Evolutionary conservation across 2,797 vertebrate genomes (phyloP).

Genomic region (Lacerta bilineata): DNA sequence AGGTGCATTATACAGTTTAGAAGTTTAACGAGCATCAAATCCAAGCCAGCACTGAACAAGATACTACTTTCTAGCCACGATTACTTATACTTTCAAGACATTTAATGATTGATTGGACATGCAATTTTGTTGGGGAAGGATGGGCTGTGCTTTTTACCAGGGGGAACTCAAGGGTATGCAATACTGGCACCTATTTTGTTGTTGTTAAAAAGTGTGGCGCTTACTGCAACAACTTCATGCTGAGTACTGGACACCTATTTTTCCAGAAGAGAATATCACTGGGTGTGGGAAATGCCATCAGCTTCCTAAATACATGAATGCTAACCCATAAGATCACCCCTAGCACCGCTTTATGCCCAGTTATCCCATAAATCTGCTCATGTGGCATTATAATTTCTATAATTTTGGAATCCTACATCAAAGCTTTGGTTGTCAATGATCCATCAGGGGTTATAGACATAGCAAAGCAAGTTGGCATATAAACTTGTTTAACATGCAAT

Average conservation of each 20-base stretch:
- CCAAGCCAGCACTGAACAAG: neutral
- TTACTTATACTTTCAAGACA: neutral
- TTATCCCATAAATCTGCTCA: neutral
- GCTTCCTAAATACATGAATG: conserved; percentile 25
- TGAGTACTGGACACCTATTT: no score
- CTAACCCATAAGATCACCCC: neutral
- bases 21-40: conserved; percentile 33
- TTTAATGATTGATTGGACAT: conserved; percentile 45
- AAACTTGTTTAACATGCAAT: no score
- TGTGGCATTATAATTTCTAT: neutral
- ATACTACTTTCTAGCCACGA: conserved; percentile 36
- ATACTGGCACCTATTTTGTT: no score
- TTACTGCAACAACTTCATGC: no score
- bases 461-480: neutral
- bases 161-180: no score
- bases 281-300: neutral
- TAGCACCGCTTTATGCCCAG: neutral
- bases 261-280: no score
- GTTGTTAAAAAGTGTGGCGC: no score
- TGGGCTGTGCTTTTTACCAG: no score
- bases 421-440: no score
- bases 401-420: no score
- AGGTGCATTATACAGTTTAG: conserved; percentile 21
- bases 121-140: conserved; percentile 54
- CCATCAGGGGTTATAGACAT: no score